phyloP scores from a whole-genome alignment of 2,888 invertebrate genomes.

The Rhorus exstirpatorius region DNA sequence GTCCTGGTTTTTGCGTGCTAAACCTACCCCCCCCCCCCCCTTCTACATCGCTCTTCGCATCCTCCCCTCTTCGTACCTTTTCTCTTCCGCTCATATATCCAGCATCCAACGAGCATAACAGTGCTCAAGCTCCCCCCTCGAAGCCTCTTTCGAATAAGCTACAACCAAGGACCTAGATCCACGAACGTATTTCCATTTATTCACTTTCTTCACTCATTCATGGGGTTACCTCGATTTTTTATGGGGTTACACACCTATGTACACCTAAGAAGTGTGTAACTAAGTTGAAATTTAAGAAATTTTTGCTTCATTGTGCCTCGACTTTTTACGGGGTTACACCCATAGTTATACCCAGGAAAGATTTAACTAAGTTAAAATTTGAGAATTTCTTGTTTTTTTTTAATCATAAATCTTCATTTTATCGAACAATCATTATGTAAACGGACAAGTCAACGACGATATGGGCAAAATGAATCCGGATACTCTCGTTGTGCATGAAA shows the following conservation, averaged over 20 bases:
- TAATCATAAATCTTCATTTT: too few relatives aligned
- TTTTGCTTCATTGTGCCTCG: too few relatives aligned
- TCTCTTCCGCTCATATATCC: constrained; percentile 38
- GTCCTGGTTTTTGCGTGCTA: constrained; percentile 65
- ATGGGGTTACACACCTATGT: not conserved
- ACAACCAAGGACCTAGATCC: constrained; percentile 40
- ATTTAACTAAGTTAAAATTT: too few relatives aligned
- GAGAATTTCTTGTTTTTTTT: too few relatives aligned
- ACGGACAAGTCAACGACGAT: too few relatives aligned
- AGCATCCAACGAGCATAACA: constrained; percentile 44
- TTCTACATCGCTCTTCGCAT: constrained; percentile 53
- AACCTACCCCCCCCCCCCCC: constrained; percentile 40
- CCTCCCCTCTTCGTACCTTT: constrained; percentile 21
- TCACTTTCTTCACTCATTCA: constrained; percentile 2
- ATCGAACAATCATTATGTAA: too few relatives aligned
- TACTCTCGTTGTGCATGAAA: too few relatives aligned
- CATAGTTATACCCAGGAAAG: too few relatives aligned
- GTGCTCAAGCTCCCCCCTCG: constrained; percentile 1
- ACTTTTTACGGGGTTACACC: too few relatives aligned
- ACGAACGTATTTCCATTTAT: constrained; percentile 23
- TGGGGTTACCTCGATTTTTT: not conserved
- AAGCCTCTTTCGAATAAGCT: constrained; percentile 41
- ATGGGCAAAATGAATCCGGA: too few relatives aligned
- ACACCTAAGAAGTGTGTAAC: constrained; percentile 6
- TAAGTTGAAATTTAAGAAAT: too few relatives aligned